Evolutionary conservation across 2,113 vertebrate genomes (phyloP).

Genomic region (Eptatretus burgeri): DNA sequence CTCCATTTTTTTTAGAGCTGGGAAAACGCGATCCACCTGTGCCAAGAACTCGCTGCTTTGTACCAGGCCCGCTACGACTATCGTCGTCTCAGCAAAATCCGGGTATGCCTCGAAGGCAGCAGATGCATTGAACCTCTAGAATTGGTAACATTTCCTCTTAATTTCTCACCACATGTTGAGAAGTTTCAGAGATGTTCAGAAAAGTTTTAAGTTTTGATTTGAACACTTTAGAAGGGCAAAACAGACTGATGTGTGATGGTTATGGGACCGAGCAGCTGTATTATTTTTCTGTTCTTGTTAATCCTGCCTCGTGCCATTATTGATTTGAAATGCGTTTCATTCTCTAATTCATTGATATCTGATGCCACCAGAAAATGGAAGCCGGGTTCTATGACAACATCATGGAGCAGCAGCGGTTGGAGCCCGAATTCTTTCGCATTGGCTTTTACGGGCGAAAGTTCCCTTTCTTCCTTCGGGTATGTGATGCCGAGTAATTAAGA

Average conservation of each 20-base stretch:
- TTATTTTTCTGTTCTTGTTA: too few relatives aligned
- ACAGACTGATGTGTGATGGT: too few relatives aligned
- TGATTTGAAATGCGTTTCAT: too few relatives aligned
- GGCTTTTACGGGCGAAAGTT: conserved; percentile 98
- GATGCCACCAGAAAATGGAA: conserved; percentile 45
- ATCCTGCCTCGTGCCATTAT: too few relatives aligned
- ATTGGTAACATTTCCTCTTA: too few relatives aligned
- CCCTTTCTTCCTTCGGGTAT: conserved; percentile 83
- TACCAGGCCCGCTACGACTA: conserved; percentile 94
- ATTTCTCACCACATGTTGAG: too few relatives aligned
- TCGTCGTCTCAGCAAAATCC: conserved; percentile 94
- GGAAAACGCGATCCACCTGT: conserved; percentile 91
- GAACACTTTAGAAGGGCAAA: too few relatives aligned
- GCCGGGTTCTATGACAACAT: conserved; percentile 94
- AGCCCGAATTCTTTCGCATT: conserved; percentile 90
- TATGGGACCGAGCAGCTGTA: too few relatives aligned
- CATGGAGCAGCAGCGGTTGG: conserved; percentile 87
- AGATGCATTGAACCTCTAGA: too few relatives aligned
- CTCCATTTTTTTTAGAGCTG: conserved; percentile 33
- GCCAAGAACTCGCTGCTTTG: conserved; percentile 79
- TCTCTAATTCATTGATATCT: too few relatives aligned
- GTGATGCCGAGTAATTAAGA: conserved; percentile 12
- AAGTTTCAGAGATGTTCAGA: too few relatives aligned
- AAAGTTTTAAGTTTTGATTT: too few relatives aligned
- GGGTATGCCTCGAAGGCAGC: conserved; percentile 23